Evolutionary conservation across 2,113 vertebrate genomes (phyloP).

Genomic region (Gasterosteus nipponicus): DNA sequence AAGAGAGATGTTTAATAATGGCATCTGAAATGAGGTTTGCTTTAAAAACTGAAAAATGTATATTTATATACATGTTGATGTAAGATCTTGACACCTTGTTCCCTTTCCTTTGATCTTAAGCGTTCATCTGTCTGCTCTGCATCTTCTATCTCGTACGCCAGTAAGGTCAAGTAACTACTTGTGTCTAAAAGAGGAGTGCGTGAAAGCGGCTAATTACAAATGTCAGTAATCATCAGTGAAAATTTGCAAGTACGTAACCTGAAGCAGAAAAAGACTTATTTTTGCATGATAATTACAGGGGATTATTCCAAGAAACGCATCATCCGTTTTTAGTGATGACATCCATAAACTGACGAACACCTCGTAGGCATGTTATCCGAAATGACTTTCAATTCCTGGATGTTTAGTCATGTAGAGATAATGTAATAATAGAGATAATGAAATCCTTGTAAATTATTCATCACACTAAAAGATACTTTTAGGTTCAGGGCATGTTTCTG

Average conservation of each 20-base stretch:
- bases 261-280: neutral
- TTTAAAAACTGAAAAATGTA: neutral
- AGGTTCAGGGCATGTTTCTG: neutral
- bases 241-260: neutral
- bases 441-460: too few species aligned
- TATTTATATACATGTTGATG: neutral
- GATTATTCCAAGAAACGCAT: neutral
- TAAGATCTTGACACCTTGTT: neutral
- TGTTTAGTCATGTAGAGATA: neutral
- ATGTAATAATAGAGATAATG: neutral
- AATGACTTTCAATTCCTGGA: neutral
- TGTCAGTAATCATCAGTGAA: neutral
- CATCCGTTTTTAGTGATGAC: neutral
- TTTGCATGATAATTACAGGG: neutral
- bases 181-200: neutral
- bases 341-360: neutral
- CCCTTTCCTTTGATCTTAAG: neutral
- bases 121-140: neutral
- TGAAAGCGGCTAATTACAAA: slow-evolving; percentile 12
- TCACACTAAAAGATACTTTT: neutral
- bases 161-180: neutral
- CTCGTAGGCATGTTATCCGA: neutral
- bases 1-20: neutral
- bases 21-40: neutral
- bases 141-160: neutral